These are phyloP conservation scores for Gandaritis pyraliata DNA, from an alignment of 2,888 invertebrate species.

Conservation along the genomic window DNA sequence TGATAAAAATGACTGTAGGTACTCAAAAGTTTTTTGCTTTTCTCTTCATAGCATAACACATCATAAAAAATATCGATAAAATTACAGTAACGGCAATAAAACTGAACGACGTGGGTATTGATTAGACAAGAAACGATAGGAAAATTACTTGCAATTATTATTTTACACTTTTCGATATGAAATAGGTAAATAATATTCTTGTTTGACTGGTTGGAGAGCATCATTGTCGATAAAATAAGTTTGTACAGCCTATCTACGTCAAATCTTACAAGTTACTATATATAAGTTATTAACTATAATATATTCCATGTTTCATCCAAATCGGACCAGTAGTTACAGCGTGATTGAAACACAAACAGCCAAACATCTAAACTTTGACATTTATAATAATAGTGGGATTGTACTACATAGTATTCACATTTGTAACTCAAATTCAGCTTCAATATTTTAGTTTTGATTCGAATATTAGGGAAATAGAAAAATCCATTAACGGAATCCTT, in stretches of 20 bases:
- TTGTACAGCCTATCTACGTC: not conserved
- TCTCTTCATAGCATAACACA: not conserved
- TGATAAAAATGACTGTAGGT: not conserved
- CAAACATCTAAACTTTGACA: too few relatives aligned
- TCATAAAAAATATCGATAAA: conserved; percentile 1
- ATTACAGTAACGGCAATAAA: conserved; percentile 6
- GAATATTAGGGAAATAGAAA: conserved; percentile 10
- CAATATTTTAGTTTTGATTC: not conserved
- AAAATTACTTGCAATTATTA: conserved; percentile 12
- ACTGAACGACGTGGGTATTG: conserved; percentile 3
- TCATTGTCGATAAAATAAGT: not conserved
- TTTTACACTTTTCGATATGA: not conserved
- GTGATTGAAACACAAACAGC: too few relatives aligned
- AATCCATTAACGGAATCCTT: conserved; percentile 20
- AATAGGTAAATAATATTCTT: conserved; percentile 2
- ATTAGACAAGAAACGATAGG: conserved; percentile 16
- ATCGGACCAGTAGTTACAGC: too few relatives aligned
- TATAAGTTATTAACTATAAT: too few relatives aligned
- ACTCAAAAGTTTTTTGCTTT: too few relatives aligned
- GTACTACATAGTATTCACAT: too few relatives aligned
- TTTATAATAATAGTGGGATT: too few relatives aligned
- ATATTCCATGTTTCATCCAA: too few relatives aligned
- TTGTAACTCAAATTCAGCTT: too few relatives aligned
- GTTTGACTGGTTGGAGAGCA: conserved; percentile 17
- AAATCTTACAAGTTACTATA: too few relatives aligned